Evolutionary conservation across 2,113 vertebrate species (phyloP).

Genomic region (Cyprinodon variegatus): DNA sequence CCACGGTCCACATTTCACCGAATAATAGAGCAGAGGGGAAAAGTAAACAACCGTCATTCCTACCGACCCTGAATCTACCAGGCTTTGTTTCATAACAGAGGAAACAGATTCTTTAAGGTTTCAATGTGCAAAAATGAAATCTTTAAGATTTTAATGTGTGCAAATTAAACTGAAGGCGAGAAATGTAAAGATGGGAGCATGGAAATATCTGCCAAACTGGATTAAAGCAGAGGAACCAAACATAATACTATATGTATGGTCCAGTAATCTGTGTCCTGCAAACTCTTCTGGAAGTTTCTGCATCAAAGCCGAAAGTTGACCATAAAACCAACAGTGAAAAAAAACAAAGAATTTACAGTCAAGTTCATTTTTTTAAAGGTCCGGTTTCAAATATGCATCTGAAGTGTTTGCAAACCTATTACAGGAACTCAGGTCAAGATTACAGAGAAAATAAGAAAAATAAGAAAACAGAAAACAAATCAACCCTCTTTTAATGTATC

Average conservation of each 20-base stretch:
- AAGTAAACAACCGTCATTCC: conserved; percentile 26
- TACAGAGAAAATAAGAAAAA: not conserved
- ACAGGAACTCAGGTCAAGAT: not conserved
- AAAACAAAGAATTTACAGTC: conserved; percentile 15
- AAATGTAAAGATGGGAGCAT: not conserved
- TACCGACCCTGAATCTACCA: not conserved
- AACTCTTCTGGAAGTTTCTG: conserved; percentile 29
- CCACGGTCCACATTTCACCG: not conserved
- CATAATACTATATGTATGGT: not conserved
- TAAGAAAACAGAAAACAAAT: not conserved
- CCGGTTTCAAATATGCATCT: conserved; percentile 27
- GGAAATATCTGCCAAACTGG: no score
- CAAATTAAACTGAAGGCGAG: not conserved
- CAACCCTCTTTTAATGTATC: no score
- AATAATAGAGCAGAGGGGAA: conserved; percentile 17
- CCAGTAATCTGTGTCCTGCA: conserved; percentile 4
- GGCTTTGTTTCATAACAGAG: not conserved
- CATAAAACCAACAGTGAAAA: conserved; percentile 31
- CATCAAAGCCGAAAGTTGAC: conserved; percentile 22
- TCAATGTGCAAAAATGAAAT: not conserved
- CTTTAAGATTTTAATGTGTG: not conserved
- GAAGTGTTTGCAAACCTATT: conserved; percentile 14
- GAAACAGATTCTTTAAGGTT: not conserved
- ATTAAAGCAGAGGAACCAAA: no score
- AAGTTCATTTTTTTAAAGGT: conserved; percentile 4